phyloP scores from a whole-genome alignment of 1,140 invertebrate genomes.

The Penaeus vannamei region DNA sequence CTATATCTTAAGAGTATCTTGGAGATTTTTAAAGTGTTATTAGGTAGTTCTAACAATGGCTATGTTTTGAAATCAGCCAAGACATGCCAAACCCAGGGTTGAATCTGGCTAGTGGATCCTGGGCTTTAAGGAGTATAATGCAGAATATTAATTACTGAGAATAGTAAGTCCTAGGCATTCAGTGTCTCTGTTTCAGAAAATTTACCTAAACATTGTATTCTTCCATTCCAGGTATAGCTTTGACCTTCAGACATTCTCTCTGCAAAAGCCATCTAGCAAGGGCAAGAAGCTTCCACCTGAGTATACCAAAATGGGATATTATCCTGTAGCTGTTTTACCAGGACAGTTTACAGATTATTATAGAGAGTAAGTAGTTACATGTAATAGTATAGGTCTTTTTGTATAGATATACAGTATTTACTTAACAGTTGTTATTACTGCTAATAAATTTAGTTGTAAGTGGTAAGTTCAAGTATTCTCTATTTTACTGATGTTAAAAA shows the following conservation, averaged over 20 bases:
- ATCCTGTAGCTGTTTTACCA: constrained; percentile 91
- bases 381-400: constrained; percentile 3
- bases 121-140: too few relatives aligned
- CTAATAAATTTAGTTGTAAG: too few relatives aligned
- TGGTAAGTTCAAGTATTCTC: not conserved
- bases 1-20: too few relatives aligned
- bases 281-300: constrained; percentile 72
- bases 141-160: too few relatives aligned
- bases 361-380: constrained; percentile 75
- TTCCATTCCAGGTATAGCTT: constrained; percentile 75
- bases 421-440: too few relatives aligned
- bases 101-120: too few relatives aligned
- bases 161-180: too few relatives aligned
- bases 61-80: too few relatives aligned
- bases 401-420: not conserved
- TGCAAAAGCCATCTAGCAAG: constrained; percentile 79
- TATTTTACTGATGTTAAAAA: constrained; percentile 65
- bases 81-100: too few relatives aligned
- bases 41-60: too few relatives aligned
- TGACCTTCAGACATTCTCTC: constrained; percentile 83
- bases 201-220: not conserved
- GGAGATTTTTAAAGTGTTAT: too few relatives aligned
- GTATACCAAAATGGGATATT: constrained; percentile 79
- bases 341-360: constrained; percentile 94
- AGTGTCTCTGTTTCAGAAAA: too few relatives aligned